phyloP scores from a whole-genome alignment of 2,888 invertebrate genomes.

The Drosophila neutralis region DNA sequence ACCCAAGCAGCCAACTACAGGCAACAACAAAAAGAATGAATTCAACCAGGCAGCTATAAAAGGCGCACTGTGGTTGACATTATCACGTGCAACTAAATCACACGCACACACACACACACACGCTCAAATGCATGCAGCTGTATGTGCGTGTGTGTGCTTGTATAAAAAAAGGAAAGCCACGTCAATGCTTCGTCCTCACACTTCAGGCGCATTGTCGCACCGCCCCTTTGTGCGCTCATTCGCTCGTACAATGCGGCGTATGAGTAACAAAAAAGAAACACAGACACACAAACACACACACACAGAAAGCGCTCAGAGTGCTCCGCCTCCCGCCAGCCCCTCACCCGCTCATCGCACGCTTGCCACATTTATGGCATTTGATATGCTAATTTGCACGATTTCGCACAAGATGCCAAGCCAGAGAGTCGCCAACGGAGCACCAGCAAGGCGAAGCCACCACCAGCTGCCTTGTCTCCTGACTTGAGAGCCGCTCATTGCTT shows the following conservation, averaged over 20 bases:
- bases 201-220: slow-evolving; percentile 45
- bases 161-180: slow-evolving; percentile 41
- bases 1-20: slow-evolving; percentile 59
- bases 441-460: slow-evolving; percentile 58
- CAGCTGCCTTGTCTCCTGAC: slow-evolving; percentile 29
- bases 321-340: slow-evolving; percentile 22
- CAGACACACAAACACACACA: slow-evolving; percentile 43
- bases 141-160: slow-evolving; percentile 18
- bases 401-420: slow-evolving; percentile 43
- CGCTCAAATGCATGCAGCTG: slow-evolving; percentile 36
- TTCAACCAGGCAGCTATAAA: slow-evolving; percentile 62
- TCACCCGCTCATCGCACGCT: slow-evolving; percentile 18
- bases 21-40: slow-evolving; percentile 51
- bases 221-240: slow-evolving; percentile 76
- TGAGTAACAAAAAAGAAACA: slow-evolving; percentile 68
- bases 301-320: slow-evolving; percentile 14
- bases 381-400: slow-evolving; percentile 81
- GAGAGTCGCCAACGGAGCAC: slow-evolving; percentile 37
- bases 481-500: slow-evolving; percentile 47
- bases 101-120: slow-evolving; percentile 54
- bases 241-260: slow-evolving; percentile 73
- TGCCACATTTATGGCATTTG: slow-evolving; percentile 70
- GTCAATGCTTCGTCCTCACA: slow-evolving; percentile 42
- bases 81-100: slow-evolving; percentile 79
- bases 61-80: slow-evolving; percentile 75